These are phyloP conservation scores for Dinocampus coccinellae DNA, from an alignment of 2,888 invertebrate genomes.

Conservation along the genomic window DNA sequence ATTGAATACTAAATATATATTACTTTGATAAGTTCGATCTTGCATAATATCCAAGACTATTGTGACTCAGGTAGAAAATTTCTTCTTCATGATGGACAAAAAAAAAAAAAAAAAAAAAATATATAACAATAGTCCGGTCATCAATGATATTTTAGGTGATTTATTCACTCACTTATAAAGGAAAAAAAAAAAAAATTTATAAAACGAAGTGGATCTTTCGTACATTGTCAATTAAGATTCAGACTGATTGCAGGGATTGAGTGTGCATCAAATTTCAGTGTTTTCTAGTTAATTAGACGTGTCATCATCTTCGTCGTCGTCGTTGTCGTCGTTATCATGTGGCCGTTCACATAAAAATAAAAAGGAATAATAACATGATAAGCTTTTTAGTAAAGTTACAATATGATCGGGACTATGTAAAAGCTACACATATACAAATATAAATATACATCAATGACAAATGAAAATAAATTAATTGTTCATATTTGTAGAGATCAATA, in stretches of 20 bases:
- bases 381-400: slow-evolving; percentile 32
- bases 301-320: slow-evolving; percentile 53
- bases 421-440: slow-evolving; percentile 2
- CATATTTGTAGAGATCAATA: slow-evolving; percentile 3
- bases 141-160: neutral
- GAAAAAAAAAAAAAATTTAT: neutral
- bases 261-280: slow-evolving; percentile 57
- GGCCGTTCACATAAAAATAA: slow-evolving; percentile 41
- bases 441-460: neutral
- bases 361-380: slow-evolving; percentile 40
- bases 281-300: slow-evolving; percentile 57
- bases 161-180: neutral
- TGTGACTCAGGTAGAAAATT: slow-evolving; percentile 32
- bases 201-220: slow-evolving; percentile 58
- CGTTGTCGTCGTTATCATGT: slow-evolving; percentile 47
- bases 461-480: neutral
- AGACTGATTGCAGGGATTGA: slow-evolving; percentile 69
- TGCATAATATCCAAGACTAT: slow-evolving; percentile 27
- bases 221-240: slow-evolving; percentile 70
- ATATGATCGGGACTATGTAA: slow-evolving; percentile 18
- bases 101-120: neutral
- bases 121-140: neutral
- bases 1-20: neutral
- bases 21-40: slow-evolving; percentile 22
- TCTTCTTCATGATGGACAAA: slow-evolving; percentile 7